A percentile compares a stretch with the other conserved stretches of the same genome.
Conservation (phyloP, 2,113 vertebrate genomes). For the Dascyllus trimaculatus region DNA sequence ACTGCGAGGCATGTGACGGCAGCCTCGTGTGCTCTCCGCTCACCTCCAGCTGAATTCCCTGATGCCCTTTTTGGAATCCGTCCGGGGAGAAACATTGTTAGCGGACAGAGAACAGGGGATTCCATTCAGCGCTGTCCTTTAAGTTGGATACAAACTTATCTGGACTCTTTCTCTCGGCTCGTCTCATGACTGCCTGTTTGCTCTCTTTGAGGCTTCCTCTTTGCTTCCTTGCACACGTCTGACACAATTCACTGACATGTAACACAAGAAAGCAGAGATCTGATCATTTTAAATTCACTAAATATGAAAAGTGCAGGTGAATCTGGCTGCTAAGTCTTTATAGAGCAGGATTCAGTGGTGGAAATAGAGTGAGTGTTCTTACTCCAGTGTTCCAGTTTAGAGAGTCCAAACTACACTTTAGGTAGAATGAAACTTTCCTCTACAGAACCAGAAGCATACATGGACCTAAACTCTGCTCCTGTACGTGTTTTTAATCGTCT, state of each 20-base stretch:
- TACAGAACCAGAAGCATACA: neutral
- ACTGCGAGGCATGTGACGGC: constrained; percentile 57
- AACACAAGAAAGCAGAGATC: too few relatives aligned
- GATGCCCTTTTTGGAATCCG: constrained; percentile 32
- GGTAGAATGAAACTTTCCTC: neutral
- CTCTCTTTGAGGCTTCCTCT: neutral
- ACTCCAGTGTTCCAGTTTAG: too few relatives aligned
- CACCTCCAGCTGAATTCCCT: constrained; percentile 57
- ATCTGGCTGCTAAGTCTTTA: too few relatives aligned
- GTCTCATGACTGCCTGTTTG: constrained; percentile 64
- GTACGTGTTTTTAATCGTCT: too few relatives aligned
- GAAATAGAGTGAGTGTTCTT: too few relatives aligned
- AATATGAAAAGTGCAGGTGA: too few relatives aligned
- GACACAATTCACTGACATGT: neutral
- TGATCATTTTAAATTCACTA: too few relatives aligned
- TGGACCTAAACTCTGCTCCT: neutral
- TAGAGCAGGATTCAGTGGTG: too few relatives aligned
- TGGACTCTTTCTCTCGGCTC: constrained; percentile 41
- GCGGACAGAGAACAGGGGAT: constrained; percentile 50
- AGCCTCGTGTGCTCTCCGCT: constrained; percentile 43
- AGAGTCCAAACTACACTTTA: neutral
- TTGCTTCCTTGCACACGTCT: neutral
- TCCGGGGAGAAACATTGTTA: constrained; percentile 47
- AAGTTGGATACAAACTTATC: constrained; percentile 50
- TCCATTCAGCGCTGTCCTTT: constrained; percentile 42